Evolutionary conservation across 2,888 invertebrate species (phyloP), one percentile per base, ranked within the genome.

Genomic region (Eucriotettix oculatus): DNA sequence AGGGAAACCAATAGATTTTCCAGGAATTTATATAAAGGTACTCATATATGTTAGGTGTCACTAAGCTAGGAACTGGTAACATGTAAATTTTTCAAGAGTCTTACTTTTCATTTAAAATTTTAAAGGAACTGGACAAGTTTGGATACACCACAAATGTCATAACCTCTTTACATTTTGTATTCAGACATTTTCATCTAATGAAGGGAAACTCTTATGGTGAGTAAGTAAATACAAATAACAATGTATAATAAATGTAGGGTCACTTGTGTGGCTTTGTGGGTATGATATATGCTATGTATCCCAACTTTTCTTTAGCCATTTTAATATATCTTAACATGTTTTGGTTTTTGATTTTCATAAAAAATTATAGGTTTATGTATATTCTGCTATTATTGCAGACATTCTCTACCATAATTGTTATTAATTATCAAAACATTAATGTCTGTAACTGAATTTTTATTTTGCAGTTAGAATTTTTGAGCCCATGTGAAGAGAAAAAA

Each of bases 391-490:
- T 48, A 2, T n/a, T n/a, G 2, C 9, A 29, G 3, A 29, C 7
- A 29, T 2, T 29, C 29, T 29, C 29, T 29, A 5, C 7, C 29
- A 29, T 29, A 29, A 29, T 2, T 29, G 29, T 48, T 48, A 14
- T 48, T 48, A 2, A 9, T 48, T 2, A 3, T 12, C 9, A 7
- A 5, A n/a, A 12, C 2, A 12, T 14, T n/a, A 5, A 14, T n/a
- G n/a, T 48, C 2, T 48, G 14, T 48, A 14, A 48, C 12, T 14
- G 48, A 48, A 5, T 48, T 5, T 7, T 48, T 48, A 48, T 48
- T 48, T 54, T 61, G 58, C 70, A 83, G 74, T 70, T 79, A 56
- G 78, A 92, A 69, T 97, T 97, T 72, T 74, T 99, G 55, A 79
- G 78, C 1, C 71, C 74, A 59, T 71, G 76, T 0, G 95, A 96